Evolutionary conservation across 2,888 invertebrate genomes (phyloP), one percentile per base, ranked within the genome.

Genomic region (Zygothrica quintamaculata): DNA sequence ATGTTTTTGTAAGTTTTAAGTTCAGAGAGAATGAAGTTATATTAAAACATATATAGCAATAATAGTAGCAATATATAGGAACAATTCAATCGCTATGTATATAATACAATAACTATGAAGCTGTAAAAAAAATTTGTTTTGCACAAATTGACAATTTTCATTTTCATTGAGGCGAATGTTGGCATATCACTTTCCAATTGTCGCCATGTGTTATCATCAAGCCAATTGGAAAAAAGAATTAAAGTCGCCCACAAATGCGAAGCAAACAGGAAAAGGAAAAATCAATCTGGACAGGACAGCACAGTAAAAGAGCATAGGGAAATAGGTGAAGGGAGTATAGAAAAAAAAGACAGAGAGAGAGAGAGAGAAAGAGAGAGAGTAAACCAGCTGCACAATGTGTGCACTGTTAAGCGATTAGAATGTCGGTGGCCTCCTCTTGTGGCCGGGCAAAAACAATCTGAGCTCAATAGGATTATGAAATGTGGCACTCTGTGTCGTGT

Each of bases 121-220:
- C 33, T 39, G 51, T 58, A 34, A 80, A 22, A 22, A 22, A 22
- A 86, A 81, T 75, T 60, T 74, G 67, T 5, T 22, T 5, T 76
- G 74, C 78, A 82, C 75, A 78, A 86, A 76, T 82, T 79, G 78
- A 73, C 86, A 78, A 79, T 84, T 86, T 74, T 75, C 68, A 67
- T 65, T 87, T 65, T 74, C 74, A 75, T 68, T 84, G 73, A 78
- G 73, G 68, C 77, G 76, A 74, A 82, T 80, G 84, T 78, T 85
- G 67, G 74, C 78, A 78, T 85, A 88, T 88, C 85, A 84, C 72
- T 77, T 87, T 78, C 80, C 77, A 80, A 82, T 86, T 80, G 85
- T 74, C 86, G 73, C 84, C 87, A 86, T 81, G 69, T 87, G 87
- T 74, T 72, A 68, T 72, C 67, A 75, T 42, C 68, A 70, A 66